Percentiles rank a stretch among this genome's conserved stretches.
Conservation (phyloP, 2,113 vertebrate genomes). For the Riparia riparia region DNA sequence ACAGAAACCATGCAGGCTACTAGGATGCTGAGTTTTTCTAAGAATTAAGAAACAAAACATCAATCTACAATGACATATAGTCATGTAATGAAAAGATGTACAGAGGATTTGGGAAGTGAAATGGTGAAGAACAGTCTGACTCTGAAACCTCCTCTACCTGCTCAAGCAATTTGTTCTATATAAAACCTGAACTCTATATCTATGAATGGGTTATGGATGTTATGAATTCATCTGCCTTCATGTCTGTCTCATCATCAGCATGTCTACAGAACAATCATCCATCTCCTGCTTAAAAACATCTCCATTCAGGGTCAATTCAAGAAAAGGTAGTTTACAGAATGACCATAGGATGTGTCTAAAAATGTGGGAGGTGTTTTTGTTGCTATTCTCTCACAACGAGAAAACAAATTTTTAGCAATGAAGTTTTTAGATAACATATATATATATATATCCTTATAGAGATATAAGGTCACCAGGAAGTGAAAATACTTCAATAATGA, state of each 20-base stretch:
- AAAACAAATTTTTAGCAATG: background rate
- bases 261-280: background rate
- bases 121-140: fast-evolving
- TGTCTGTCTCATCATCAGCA: background rate
- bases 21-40: background rate
- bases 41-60: background rate
- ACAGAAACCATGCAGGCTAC: background rate
- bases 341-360: background rate
- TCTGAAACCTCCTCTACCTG: background rate
- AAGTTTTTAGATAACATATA: background rate
- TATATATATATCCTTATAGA: background rate
- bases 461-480: background rate
- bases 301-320: background rate
- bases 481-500: background rate
- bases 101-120: background rate
- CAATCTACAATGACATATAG: background rate
- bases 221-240: background rate
- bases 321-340: background rate
- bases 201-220: background rate
- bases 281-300: background rate
- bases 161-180: background rate
- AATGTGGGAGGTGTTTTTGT: background rate
- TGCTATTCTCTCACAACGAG: background rate
- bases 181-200: background rate
- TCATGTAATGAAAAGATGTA: background rate